Conservation (phyloP, 2,888 invertebrate species). For the Automeris io region DNA sequence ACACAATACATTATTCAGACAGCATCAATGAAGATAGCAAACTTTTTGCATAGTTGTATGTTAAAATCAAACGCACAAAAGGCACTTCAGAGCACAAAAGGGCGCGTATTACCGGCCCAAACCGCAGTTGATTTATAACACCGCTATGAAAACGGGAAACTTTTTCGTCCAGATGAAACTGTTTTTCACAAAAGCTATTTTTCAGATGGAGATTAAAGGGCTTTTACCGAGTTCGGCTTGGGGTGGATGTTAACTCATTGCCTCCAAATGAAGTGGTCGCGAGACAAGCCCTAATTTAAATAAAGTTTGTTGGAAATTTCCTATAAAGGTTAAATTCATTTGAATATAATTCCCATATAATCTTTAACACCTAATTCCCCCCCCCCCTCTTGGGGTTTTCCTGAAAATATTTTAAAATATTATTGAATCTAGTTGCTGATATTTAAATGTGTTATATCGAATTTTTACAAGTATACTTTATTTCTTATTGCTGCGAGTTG, state of each 20-base stretch:
- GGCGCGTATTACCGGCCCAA: slow-evolving; percentile 2
- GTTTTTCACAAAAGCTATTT: slow-evolving; percentile 24
- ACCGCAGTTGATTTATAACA: slow-evolving; percentile 26
- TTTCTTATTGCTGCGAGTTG: background rate
- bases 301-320: background rate
- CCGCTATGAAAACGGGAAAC: slow-evolving; percentile 23
- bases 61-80: slow-evolving; percentile 3
- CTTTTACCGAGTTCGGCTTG: slow-evolving; percentile 13
- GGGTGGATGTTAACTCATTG: slow-evolving; percentile 19
- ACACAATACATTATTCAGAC: too few relatives aligned
- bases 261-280: slow-evolving; percentile 19
- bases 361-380: too few relatives aligned
- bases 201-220: slow-evolving; percentile 26
- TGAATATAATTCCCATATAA: background rate
- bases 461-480: background rate
- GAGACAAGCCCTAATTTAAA: slow-evolving; percentile 2
- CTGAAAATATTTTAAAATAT: background rate
- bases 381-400: too few relatives aligned
- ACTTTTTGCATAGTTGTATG: slow-evolving; percentile 9
- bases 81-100: slow-evolving; percentile 2
- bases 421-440: background rate
- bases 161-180: slow-evolving; percentile 18
- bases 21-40: slow-evolving; percentile 1
- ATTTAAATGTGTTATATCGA: background rate
- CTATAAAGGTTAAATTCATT: background rate